Evolutionary conservation across 2,888 invertebrate species (phyloP), one percentile per base, ranked within the genome.

Genomic region (Drosophila lutescens): DNA sequence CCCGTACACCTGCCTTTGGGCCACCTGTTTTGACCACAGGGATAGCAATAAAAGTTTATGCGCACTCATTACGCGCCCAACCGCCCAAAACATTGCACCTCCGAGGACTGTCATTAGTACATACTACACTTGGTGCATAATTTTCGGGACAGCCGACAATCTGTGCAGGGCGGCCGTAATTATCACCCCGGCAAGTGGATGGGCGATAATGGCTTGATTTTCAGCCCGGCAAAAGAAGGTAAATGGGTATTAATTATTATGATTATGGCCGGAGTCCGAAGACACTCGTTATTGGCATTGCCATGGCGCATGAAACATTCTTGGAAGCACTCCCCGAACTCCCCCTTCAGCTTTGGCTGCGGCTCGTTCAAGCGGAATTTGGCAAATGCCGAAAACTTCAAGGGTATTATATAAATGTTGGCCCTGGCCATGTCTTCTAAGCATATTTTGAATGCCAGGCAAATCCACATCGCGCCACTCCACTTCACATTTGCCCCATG

Each of bases 151-250:
- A 58, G 56, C 55, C 51, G 46, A 47, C 72, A 78, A 70, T 72
- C 80, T 77, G 74, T 73, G 77, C 73, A 70, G 38, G 65, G 26
- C 26, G 74, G 34, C 62, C 23, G 60, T 79, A 82, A 82, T 82
- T 82, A 80, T 82, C 77, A 44, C 66, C 34, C 55, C 53, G 47
- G 46, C 72, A 72, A 82, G 78, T 67, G 74, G 63, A 69, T 55
- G 62, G 70, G 65, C 74, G 83, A 69, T 80, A 82, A 80, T 82
- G 83, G 63, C 79, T 82, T 62, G 72, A 80, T 80, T 79, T 79
- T 51, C 68, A 60, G 57, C 43, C 34, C 46, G 59, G 51, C 61
- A 53, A 55, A 65, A 61, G 55, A 62, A 82, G 69, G 77, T 74
- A 60, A 61, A 50, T 59, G 69, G 60, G 60, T 72, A 74, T 80